These are phyloP conservation scores for Thrips palmi DNA, from an alignment of 1,140 invertebrate species.

Conservation along the genomic window DNA sequence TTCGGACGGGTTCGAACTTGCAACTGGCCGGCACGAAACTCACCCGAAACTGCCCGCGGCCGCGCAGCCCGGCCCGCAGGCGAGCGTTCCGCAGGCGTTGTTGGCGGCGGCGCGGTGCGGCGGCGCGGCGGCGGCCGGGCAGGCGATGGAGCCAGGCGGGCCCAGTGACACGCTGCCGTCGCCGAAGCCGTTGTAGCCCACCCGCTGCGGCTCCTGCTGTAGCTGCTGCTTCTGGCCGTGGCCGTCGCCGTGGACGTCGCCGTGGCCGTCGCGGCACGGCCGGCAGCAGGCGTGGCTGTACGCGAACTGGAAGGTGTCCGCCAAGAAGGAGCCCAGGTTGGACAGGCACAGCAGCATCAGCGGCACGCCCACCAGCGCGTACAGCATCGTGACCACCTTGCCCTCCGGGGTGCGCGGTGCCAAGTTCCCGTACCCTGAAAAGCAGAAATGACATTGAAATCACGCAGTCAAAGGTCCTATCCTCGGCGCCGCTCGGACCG, in stretches of 20 bases:
- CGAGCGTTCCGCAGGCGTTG: too few relatives aligned
- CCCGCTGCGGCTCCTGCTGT: slow-evolving; percentile 6
- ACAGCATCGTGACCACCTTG: slow-evolving; percentile 69
- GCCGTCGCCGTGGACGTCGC: slow-evolving; percentile 17
- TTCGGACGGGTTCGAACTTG: too few relatives aligned
- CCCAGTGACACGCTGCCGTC: not conserved
- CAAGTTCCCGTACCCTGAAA: slow-evolving; percentile 57
- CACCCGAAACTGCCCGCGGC: too few relatives aligned
- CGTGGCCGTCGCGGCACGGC: slow-evolving; percentile 17
- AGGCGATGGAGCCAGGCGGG: too few relatives aligned
- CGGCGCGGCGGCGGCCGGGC: too few relatives aligned
- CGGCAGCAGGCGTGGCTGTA: slow-evolving; percentile 47
- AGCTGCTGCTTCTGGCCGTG: slow-evolving; percentile 12
- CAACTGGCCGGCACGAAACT: too few relatives aligned
- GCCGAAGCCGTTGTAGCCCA: not conserved
- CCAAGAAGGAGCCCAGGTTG: slow-evolving; percentile 64
- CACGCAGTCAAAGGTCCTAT: too few relatives aligned
- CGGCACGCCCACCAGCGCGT: slow-evolving; percentile 68
- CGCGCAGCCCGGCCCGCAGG: too few relatives aligned
- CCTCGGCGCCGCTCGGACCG: too few relatives aligned
- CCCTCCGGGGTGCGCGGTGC: slow-evolving; percentile 57
- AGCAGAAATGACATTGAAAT: too few relatives aligned
- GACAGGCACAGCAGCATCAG: slow-evolving; percentile 72
- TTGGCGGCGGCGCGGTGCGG: too few relatives aligned
- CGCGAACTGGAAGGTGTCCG: slow-evolving; percentile 46